Percentiles rank a stretch among this genome's conserved stretches.
Conservation (phyloP, 2,113 vertebrate genomes). For the Malurus cyaneus region DNA sequence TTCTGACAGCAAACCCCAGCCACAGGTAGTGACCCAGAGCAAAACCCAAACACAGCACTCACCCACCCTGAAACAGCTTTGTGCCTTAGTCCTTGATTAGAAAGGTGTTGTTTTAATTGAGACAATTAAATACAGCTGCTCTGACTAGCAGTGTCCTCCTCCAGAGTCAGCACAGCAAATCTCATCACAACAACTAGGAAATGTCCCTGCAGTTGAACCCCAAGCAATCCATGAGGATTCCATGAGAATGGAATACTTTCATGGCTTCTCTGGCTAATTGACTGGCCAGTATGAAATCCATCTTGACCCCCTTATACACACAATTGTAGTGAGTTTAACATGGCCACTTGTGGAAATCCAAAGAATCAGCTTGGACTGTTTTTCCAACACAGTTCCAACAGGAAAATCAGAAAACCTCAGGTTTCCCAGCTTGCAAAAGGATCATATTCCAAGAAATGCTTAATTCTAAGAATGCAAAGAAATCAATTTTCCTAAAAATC, state of each 20-base stretch:
- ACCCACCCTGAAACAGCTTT: neutral
- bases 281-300: neutral
- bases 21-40: neutral
- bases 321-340: accelerated
- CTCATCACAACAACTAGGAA: neutral
- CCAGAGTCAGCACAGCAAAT: neutral
- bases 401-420: neutral
- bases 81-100: neutral
- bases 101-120: neutral
- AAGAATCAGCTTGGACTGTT: neutral
- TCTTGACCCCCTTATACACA: neutral
- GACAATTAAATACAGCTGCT: neutral
- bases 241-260: neutral
- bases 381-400: neutral
- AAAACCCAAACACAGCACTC: neutral
- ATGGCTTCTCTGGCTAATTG: neutral
- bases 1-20: neutral
- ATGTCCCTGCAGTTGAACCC: neutral
- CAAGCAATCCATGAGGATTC: neutral
- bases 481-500: neutral
- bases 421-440: neutral
- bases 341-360: neutral
- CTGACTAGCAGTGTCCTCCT: neutral
- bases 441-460: neutral
- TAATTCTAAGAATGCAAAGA: neutral